A percentile compares a stretch with the other conserved stretches of the same genome.
Evolutionary conservation across 2,888 invertebrate species (phyloP).

Genomic region (Branchipolynoe longqiensis): DNA sequence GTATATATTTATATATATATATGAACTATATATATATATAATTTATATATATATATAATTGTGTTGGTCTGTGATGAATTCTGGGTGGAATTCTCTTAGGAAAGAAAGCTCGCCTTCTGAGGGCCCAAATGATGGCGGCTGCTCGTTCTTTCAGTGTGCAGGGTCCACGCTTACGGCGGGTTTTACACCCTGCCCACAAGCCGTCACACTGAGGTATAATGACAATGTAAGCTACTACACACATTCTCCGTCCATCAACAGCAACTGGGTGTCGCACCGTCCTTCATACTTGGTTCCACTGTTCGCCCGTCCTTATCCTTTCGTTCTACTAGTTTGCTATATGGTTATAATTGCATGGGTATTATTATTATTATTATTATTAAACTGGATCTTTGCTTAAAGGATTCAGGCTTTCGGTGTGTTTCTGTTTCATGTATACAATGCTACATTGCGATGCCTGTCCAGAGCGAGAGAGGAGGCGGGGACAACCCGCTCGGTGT

Average conservation of each 20-base stretch:
- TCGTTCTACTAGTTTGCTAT: background rate
- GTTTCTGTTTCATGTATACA: background rate
- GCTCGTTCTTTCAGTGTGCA: constrained; percentile 48
- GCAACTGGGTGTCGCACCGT: constrained; percentile 51
- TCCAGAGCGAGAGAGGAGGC: too few relatives aligned
- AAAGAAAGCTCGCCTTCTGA: background rate
- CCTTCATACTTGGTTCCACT: constrained; percentile 6
- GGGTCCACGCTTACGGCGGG: constrained; percentile 38
- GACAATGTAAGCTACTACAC: constrained; percentile 28
- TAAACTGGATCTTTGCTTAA: too few relatives aligned
- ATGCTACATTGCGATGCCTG: too few relatives aligned
- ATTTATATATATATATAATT: too few relatives aligned
- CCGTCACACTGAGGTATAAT: constrained; percentile 37
- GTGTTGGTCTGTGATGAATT: too few relatives aligned
- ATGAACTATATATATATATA: too few relatives aligned
- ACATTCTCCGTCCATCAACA: constrained; percentile 44
- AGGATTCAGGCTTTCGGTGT: constrained; percentile 31
- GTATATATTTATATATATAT: too few relatives aligned
- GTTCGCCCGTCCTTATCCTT: background rate
- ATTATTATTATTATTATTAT: background rate
- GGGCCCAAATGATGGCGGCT: background rate
- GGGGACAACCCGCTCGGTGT: background rate
- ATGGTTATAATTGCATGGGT: background rate
- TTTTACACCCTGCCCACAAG: constrained; percentile 46
- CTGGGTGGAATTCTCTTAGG: too few relatives aligned